phyloP scores from a whole-genome alignment of 37 sponge, comb jelly and placozoan genomes.

The Hormiphora californensis region DNA sequence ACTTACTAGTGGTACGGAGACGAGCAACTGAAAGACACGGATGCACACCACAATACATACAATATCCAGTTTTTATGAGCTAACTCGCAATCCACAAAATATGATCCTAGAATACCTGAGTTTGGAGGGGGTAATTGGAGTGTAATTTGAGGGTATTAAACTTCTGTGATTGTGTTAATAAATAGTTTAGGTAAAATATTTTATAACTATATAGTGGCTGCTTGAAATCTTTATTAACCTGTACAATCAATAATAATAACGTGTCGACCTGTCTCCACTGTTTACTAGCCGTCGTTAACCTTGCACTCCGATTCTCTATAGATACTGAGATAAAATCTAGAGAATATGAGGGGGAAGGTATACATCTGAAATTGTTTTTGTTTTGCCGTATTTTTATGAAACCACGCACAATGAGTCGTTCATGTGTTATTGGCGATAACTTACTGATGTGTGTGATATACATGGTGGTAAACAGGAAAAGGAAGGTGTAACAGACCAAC shows the following conservation, averaged over 20 bases:
- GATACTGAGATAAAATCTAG: background rate
- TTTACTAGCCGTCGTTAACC: background rate
- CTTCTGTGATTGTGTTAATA: too few relatives aligned
- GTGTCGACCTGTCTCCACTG: conserved; percentile 41
- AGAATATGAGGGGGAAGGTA: too few relatives aligned
- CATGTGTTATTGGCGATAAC: background rate
- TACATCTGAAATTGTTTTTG: too few relatives aligned
- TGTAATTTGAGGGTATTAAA: background rate
- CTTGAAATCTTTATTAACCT: too few relatives aligned
- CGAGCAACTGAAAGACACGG: conserved; percentile 34
- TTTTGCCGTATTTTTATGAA: too few relatives aligned
- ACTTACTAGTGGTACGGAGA: background rate
- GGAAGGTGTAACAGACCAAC: conserved; percentile 78
- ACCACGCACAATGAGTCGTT: too few relatives aligned
- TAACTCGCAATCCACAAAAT: conserved; percentile 7
- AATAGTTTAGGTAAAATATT: too few relatives aligned
- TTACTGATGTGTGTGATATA: conserved; percentile 56
- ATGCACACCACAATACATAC: background rate
- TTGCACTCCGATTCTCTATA: background rate
- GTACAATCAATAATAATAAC: background rate
- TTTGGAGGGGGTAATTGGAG: background rate
- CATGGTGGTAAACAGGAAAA: conserved; percentile 81
- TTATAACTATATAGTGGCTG: too few relatives aligned
- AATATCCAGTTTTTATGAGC: background rate
- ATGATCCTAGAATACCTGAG: conserved; percentile 35